phyloP scores from a whole-genome alignment of 2,888 invertebrate genomes.

The Neuroscelio doddi region DNA sequence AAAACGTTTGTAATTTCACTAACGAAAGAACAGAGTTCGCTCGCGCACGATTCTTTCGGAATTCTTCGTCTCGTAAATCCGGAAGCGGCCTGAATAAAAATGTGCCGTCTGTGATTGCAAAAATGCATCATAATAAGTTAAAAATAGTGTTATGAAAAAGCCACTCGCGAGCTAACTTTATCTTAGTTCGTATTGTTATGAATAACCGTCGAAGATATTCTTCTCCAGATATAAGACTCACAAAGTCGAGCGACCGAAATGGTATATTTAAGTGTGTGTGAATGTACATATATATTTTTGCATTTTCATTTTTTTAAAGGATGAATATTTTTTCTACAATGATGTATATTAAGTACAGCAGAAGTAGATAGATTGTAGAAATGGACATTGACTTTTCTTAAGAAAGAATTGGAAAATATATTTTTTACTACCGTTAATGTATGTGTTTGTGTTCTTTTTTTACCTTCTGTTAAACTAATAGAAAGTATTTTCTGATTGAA shows the following conservation, averaged over 20 bases:
- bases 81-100: slow-evolving; percentile 40
- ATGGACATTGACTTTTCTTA: slow-evolving; percentile 16
- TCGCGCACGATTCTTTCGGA: slow-evolving; percentile 34
- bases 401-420: slow-evolving; percentile 46
- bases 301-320: slow-evolving; percentile 10
- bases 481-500: too few relatives aligned
- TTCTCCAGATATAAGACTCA: slow-evolving; percentile 10
- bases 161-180: slow-evolving; percentile 36
- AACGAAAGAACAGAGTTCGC: slow-evolving; percentile 17
- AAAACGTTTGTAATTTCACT: slow-evolving; percentile 6
- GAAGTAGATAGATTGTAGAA: slow-evolving; percentile 1
- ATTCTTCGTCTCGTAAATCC: slow-evolving; percentile 40
- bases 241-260: slow-evolving; percentile 10
- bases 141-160: slow-evolving; percentile 46
- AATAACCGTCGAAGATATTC: slow-evolving; percentile 5
- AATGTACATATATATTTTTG: slow-evolving; percentile 34
- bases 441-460: too few relatives aligned
- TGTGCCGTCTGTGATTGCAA: slow-evolving; percentile 47
- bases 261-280: slow-evolving; percentile 35
- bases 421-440: slow-evolving; percentile 19
- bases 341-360: not conserved
- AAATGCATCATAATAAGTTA: slow-evolving; percentile 41
- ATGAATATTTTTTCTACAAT: not conserved
- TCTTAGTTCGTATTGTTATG: slow-evolving; percentile 34
- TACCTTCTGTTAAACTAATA: too few relatives aligned